These are phyloP conservation scores for Microtus montanus DNA, from an alignment of 2,113 vertebrate genomes.

Conservation along the genomic window DNA sequence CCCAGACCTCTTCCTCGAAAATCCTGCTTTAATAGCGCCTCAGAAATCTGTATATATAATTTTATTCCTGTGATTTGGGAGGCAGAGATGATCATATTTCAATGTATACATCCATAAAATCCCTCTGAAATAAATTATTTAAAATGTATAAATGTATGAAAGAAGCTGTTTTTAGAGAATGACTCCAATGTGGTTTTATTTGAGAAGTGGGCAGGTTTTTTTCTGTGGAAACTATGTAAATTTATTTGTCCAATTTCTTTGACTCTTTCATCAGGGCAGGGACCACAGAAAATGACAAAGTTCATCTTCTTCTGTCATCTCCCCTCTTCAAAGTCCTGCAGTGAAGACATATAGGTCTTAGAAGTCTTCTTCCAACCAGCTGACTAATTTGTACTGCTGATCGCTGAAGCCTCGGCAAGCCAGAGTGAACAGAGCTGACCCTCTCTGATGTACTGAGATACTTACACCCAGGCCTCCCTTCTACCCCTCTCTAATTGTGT, in stretches of 20 bases:
- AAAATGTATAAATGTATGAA: too few relatives aligned
- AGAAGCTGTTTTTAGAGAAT: not conserved
- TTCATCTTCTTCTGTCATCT: not conserved
- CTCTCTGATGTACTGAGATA: not conserved
- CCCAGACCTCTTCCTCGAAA: too few relatives aligned
- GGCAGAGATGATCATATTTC: not conserved
- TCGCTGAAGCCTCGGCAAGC: not conserved
- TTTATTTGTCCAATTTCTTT: not conserved
- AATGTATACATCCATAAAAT: not conserved
- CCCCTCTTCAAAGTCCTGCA: not conserved
- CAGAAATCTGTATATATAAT: not conserved
- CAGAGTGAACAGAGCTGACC: not conserved
- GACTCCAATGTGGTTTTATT: not conserved
- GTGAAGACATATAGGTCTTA: not conserved
- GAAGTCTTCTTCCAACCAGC: not conserved
- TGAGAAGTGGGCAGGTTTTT: not conserved
- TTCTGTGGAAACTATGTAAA: not conserved
- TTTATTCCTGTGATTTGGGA: not conserved
- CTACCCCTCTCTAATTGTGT: not conserved
- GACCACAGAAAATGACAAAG: not conserved
- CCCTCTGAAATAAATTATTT: not conserved
- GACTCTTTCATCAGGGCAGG: not conserved
- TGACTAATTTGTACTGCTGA: not conserved
- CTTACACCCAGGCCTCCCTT: not conserved
- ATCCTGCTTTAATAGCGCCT: not conserved